A percentile compares a stretch with the other conserved stretches of the same genome.
phyloP scores from a whole-genome alignment of 2,888 invertebrate genomes.

The Panzeria rudis region DNA sequence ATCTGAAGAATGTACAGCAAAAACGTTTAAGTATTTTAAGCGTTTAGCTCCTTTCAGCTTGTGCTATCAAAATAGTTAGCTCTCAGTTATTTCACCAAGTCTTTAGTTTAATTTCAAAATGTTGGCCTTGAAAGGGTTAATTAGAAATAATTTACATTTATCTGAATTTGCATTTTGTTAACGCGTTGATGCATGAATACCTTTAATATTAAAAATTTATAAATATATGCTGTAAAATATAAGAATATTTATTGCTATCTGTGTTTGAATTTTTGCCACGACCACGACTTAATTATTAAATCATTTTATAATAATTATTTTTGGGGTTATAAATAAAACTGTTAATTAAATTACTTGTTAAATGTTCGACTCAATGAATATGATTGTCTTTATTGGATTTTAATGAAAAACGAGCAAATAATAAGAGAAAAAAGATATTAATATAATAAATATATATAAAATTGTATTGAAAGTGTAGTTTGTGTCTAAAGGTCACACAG shows the following conservation, averaged over 20 bases:
- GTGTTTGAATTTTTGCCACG: not conserved
- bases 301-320: slow-evolving; percentile 54
- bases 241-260: slow-evolving; percentile 1
- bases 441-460: not conserved
- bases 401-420: not conserved
- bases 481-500: not conserved
- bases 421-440: not conserved
- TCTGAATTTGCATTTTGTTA: slow-evolving; percentile 19
- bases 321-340: slow-evolving; percentile 40
- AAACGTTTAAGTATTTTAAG: too few relatives aligned
- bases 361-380: slow-evolving; percentile 41
- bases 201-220: slow-evolving; percentile 20
- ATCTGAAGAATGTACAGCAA: too few relatives aligned
- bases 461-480: not conserved
- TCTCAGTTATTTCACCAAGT: too few relatives aligned
- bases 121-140: not conserved
- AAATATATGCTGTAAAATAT: not conserved
- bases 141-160: not conserved
- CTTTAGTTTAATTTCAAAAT: not conserved
- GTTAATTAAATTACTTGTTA: slow-evolving; percentile 55
- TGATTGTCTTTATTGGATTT: slow-evolving; percentile 22
- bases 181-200: slow-evolving; percentile 12
- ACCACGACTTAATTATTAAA: slow-evolving; percentile 45
- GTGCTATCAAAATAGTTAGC: too few relatives aligned
- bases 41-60: too few relatives aligned